Conservation (phyloP, 1,140 invertebrate genomes). For the Scaptomyza montana region DNA sequence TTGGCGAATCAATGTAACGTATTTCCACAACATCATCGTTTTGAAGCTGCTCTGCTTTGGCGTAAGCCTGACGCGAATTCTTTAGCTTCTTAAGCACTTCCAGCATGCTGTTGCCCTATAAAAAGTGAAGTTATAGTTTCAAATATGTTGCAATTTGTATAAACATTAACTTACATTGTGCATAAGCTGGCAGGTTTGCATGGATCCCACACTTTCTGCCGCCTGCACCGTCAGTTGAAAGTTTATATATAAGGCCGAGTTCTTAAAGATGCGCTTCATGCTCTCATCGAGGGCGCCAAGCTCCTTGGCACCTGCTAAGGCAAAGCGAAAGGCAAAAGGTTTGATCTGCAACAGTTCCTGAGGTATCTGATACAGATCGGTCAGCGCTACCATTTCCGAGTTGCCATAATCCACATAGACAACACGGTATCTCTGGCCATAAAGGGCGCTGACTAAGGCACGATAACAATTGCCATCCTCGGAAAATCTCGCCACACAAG, state of each 20-base stretch:
- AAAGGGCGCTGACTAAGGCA: constrained; percentile 89
- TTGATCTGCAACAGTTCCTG: constrained; percentile 87
- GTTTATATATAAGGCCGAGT: constrained; percentile 86
- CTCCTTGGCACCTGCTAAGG: constrained; percentile 88
- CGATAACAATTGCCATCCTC: constrained; percentile 88
- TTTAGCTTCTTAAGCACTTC: constrained; percentile 84
- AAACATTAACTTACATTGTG: constrained; percentile 66
- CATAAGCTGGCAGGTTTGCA: constrained; percentile 88
- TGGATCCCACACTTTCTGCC: constrained; percentile 87
- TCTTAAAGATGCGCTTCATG: constrained; percentile 88
- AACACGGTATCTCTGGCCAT: constrained; percentile 86
- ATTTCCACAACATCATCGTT: constrained; percentile 86
- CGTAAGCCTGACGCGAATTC: constrained; percentile 84
- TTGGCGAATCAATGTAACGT: constrained; percentile 88
- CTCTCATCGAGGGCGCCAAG: constrained; percentile 86
- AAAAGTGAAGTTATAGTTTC: background rate
- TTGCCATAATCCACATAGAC: constrained; percentile 92
- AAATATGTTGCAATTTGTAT: constrained; percentile 70
- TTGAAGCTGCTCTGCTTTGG: constrained; percentile 84
- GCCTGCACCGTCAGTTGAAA: constrained; percentile 87
- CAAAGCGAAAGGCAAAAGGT: constrained; percentile 89
- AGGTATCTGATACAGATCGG: constrained; percentile 89
- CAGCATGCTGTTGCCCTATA: constrained; percentile 83
- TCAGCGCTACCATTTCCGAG: constrained; percentile 87
- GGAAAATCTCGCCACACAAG: constrained; percentile 88